Percentiles rank a stretch among this genome's conserved stretches.
phyloP scores from a whole-genome alignment of 1,140 invertebrate genomes.

The Argopecten irradians region DNA sequence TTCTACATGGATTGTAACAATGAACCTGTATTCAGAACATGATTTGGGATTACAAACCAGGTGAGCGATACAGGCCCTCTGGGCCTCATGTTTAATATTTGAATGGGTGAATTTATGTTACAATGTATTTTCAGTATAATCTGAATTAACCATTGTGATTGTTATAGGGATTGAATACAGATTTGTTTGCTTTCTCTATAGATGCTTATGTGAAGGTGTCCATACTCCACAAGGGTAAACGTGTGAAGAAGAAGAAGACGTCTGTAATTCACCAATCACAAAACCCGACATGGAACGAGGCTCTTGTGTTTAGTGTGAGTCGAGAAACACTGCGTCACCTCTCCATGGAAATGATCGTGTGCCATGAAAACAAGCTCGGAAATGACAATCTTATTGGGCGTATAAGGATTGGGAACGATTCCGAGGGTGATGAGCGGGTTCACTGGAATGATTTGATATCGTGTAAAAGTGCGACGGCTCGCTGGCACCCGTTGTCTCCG shows the following conservation, averaged over 20 bases:
- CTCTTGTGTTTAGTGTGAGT: constrained; percentile 74
- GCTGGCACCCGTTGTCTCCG: constrained; percentile 58
- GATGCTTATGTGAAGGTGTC: constrained; percentile 77
- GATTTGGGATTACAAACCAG: too few relatives aligned
- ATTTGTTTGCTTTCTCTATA: constrained; percentile 68
- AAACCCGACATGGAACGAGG: constrained; percentile 72
- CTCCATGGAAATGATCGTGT: constrained; percentile 67
- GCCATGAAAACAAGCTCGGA: constrained; percentile 74
- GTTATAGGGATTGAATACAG: not conserved
- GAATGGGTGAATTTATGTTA: not conserved
- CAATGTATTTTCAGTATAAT: not conserved
- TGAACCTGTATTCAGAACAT: too few relatives aligned
- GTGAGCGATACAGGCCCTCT: too few relatives aligned
- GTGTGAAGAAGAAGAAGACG: constrained; percentile 74
- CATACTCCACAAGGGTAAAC: constrained; percentile 79
- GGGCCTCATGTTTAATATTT: too few relatives aligned
- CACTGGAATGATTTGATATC: constrained; percentile 70
- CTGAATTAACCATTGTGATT: not conserved
- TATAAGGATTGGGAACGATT: constrained; percentile 63
- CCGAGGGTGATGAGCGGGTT: constrained; percentile 63
- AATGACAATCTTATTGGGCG: constrained; percentile 71
- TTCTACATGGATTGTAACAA: too few relatives aligned
- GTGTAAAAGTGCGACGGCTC: constrained; percentile 58
- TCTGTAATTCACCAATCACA: constrained; percentile 62
- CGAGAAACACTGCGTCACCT: constrained; percentile 65